Base-by-base conservation (phyloP, 2,888 invertebrate genomes). In the Sicus ferrugineus region DNA sequence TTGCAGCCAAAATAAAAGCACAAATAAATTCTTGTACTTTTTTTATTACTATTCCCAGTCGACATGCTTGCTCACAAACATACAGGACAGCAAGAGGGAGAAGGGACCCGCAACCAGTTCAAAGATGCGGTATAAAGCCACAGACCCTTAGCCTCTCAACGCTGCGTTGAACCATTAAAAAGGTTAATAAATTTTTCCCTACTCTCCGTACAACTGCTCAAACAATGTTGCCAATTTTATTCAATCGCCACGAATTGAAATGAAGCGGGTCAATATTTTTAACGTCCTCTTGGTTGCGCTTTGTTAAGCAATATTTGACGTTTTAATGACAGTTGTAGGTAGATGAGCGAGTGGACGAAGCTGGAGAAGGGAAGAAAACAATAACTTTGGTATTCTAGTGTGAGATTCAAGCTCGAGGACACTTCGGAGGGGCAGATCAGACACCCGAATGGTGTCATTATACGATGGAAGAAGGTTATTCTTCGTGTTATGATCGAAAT, bases 111-210 rank as follows among this genome's bases (percentile, higher is more conserved):
- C n/a, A n/a, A n/a, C n/a, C n/a, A n/a, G n/a, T n/a, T n/a, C n/a
- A n/a, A n/a, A n/a, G n/a, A n/a, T n/a, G n/a, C n/a, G n/a, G n/a
- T n/a, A n/a, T n/a, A n/a, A n/a, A n/a, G n/a, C n/a, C 26, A 70
- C 11, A 58, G 69, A 34, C 31, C 75, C 79, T 78, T 73, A 75
- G 77, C 74, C 75, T 78, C 79, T 76, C 82, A 82, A 81, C 81
- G 81, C 77, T 76, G 79, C 81, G 80, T 78, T 79, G 78, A 77
- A 78, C 77, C 81, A 82, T 82, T 82, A 81, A 81, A 81, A 81
- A 58, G 42, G 19, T 66, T 42, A 56, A 66, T 66, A 66, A 66
- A 65, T 58, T 66, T n/a, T n/a, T 58, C 21, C 34, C 14, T 14
- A 38, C 9, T 21, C 16, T 66, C 26, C 21, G 7, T 26, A 30